These are phyloP conservation scores for Trisateles emortualis DNA, from an alignment of 2,888 invertebrate species.

Conservation along the genomic window DNA sequence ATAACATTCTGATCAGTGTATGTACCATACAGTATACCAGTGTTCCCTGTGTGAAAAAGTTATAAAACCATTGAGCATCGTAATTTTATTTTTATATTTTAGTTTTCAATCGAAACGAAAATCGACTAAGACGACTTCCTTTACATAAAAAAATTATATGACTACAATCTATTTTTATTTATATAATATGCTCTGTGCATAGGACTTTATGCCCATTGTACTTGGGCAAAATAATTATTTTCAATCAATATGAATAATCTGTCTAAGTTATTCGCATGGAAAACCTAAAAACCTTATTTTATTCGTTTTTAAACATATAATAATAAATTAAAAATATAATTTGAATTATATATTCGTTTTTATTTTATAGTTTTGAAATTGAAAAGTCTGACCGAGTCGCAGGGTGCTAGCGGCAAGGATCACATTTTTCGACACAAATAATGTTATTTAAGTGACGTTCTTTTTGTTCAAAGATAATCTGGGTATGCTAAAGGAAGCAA, in stretches of 20 bases:
- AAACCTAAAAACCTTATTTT: conserved; percentile 66
- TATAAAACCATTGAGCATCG: conserved; percentile 74
- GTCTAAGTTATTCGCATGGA: conserved; percentile 70
- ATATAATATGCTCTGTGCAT: too few species aligned
- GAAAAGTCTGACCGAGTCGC: conserved; percentile 66
- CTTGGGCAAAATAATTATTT: neutral
- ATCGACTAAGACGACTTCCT: conserved; percentile 80
- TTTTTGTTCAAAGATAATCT: conserved; percentile 41
- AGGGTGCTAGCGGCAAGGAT: conserved; percentile 62
- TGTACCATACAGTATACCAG: conserved; percentile 37
- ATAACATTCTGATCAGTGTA: conserved; percentile 21
- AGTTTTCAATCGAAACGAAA: conserved; percentile 75
- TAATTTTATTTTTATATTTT: conserved; percentile 60
- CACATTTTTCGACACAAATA: conserved; percentile 56
- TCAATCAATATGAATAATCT: conserved; percentile 54
- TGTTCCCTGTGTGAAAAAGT: conserved; percentile 62
- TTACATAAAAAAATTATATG: conserved; percentile 45
- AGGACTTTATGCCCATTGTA: neutral
- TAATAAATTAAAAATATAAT: neutral
- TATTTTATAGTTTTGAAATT: conserved; percentile 1
- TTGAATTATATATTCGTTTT: neutral
- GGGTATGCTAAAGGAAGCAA: conserved; percentile 71
- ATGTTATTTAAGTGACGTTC: conserved; percentile 34
- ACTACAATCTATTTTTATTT: too few species aligned
- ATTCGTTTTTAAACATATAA: conserved; percentile 54